Conservation (phyloP, 2,797 vertebrate genomes). For the Oreochromis grahami region DNA sequence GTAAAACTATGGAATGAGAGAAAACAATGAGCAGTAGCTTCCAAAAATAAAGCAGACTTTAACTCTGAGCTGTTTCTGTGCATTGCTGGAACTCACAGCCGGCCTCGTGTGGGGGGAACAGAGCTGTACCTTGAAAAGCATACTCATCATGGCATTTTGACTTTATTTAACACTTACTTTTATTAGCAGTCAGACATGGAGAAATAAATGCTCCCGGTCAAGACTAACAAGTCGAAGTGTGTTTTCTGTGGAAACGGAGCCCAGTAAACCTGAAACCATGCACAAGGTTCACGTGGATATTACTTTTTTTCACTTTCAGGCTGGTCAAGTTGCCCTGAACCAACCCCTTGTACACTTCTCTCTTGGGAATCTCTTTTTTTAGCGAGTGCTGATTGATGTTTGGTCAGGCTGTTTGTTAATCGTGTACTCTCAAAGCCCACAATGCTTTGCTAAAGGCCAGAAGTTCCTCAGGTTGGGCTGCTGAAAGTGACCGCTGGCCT, state of each 20-base stretch:
- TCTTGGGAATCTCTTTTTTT: conserved; percentile 52
- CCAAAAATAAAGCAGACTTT: conserved; percentile 24
- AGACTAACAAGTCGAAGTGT: conserved; percentile 32
- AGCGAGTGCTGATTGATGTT: conserved; percentile 48
- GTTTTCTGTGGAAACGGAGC: conserved; percentile 37
- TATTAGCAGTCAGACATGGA: conserved; percentile 43
- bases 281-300: conserved; percentile 28
- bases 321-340: conserved; percentile 47
- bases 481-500: conserved; percentile 52
- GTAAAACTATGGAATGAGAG: not conserved
- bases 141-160: not conserved
- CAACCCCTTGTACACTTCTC: conserved; percentile 45
- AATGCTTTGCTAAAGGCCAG: conserved; percentile 48
- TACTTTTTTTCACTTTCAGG: conserved; percentile 32
- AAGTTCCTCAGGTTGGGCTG: conserved; percentile 55
- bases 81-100: not conserved
- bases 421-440: conserved; percentile 24
- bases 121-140: not conserved
- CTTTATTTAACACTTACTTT: conserved; percentile 34
- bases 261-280: conserved; percentile 33
- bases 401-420: conserved; percentile 64
- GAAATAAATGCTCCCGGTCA: conserved; percentile 16
- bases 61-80: conserved; percentile 8
- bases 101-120: not conserved
- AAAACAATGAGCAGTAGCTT: conserved; percentile 11